A percentile compares a stretch with the other conserved stretches of the same genome.
Conservation (phyloP, 2,113 vertebrate species). For the Vulpes lagopus region DNA sequence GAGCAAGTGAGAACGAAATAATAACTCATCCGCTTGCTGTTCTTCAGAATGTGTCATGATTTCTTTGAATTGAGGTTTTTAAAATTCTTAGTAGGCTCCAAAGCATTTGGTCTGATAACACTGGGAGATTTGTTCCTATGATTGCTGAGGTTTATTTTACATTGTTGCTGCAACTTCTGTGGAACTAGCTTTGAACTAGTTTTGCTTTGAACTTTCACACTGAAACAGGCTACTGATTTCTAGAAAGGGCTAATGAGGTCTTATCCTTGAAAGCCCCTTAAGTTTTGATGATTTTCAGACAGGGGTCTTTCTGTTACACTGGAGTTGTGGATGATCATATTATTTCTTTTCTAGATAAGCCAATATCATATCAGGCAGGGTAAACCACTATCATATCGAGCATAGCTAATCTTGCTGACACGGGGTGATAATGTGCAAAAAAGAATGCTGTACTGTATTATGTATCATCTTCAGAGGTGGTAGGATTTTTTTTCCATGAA, state of each 20-base stretch:
- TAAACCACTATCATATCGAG: neutral
- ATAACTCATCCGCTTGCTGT: neutral
- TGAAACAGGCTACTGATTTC: slow-evolving; percentile 36
- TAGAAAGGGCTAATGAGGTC: slow-evolving; percentile 33
- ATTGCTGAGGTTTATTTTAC: neutral
- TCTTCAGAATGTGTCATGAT: neutral
- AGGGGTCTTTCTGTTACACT: neutral
- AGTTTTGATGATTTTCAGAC: slow-evolving; percentile 49
- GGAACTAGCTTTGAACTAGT: neutral
- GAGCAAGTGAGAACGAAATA: neutral
- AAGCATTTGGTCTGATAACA: neutral
- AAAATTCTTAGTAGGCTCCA: neutral
- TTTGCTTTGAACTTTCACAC: neutral
- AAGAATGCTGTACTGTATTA: slow-evolving; percentile 19
- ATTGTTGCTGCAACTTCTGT: neutral
- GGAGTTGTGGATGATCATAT: neutral
- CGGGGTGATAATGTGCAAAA: neutral
- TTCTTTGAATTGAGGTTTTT: slow-evolving; percentile 23
- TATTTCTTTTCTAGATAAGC: slow-evolving; percentile 27
- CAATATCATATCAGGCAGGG: neutral
- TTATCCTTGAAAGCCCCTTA: slow-evolving; percentile 17
- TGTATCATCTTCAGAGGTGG: slow-evolving; percentile 34
- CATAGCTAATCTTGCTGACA: neutral
- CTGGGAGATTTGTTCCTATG: neutral
- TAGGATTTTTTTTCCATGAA: slow-evolving; percentile 61